Conservation (phyloP, 2,888 invertebrate genomes). For the Belgica antarctica region DNA sequence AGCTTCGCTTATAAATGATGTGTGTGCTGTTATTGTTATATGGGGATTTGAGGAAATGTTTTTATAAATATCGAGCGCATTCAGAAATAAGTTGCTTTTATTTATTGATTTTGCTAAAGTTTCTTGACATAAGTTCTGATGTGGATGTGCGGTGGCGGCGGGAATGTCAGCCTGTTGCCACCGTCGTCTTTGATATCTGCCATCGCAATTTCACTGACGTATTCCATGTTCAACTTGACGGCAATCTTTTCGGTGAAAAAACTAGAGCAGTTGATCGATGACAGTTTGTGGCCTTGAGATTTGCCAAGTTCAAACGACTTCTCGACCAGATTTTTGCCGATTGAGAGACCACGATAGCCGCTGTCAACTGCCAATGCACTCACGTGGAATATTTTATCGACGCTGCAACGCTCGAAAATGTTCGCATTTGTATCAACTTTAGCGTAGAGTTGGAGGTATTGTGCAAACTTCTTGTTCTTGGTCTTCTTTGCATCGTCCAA, state of each 20-base stretch:
- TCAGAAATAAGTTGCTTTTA: too few species aligned
- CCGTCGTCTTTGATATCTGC: conserved; percentile 11
- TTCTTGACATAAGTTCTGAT: conserved; percentile 6
- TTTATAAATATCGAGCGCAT: too few species aligned
- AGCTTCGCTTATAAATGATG: too few species aligned
- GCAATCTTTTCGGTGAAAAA: conserved; percentile 21
- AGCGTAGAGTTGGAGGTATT: conserved; percentile 15
- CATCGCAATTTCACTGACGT: conserved; percentile 18
- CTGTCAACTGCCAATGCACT: neutral
- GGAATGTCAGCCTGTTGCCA: conserved; percentile 11
- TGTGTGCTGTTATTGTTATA: too few species aligned
- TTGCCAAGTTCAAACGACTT: neutral
- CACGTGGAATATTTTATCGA: neutral
- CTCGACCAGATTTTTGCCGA: conserved; percentile 8
- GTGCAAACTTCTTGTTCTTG: conserved; percentile 10
- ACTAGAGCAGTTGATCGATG: conserved; percentile 21
- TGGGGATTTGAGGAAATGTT: too few species aligned
- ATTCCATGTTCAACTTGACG: conserved; percentile 10
- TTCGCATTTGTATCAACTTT: neutral
- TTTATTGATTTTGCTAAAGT: too few species aligned
- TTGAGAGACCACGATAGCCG: conserved; percentile 10
- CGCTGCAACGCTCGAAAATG: neutral
- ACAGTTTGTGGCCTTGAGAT: conserved; percentile 12
- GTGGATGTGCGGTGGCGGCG: conserved; percentile 23
- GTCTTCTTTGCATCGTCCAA: conserved; percentile 8